A percentile compares a stretch with the other conserved stretches of the same genome.
phyloP scores from a whole-genome alignment of 2,797 vertebrate species.

The Cichlasoma orientale region DNA sequence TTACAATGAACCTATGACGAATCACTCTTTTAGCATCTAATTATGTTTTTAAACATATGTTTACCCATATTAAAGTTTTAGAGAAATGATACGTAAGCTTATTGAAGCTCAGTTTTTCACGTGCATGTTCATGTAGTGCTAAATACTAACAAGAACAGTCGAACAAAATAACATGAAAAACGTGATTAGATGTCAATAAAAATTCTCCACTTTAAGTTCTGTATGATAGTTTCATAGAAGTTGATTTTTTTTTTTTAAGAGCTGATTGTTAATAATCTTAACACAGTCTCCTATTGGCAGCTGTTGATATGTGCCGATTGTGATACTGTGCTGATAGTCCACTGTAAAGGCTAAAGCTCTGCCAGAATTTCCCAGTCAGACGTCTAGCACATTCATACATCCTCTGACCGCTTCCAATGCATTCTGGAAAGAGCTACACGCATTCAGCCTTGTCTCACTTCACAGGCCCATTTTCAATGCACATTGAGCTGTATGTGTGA shows the following conservation, averaged over 20 bases:
- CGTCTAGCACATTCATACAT: neutral
- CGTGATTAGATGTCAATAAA: neutral
- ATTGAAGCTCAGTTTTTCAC: neutral
- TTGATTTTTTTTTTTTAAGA: neutral
- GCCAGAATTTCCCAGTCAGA: slow-evolving; percentile 4
- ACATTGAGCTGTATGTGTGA: slow-evolving; percentile 34
- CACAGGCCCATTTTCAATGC: slow-evolving; percentile 48
- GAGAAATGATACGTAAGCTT: neutral
- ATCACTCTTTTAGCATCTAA: slow-evolving; percentile 23
- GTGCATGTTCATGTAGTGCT: neutral
- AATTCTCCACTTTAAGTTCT: neutral
- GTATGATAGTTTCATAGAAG: neutral
- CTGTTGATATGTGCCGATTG: neutral
- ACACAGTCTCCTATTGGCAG: neutral
- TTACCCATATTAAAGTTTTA: neutral
- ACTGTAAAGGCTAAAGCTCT: neutral
- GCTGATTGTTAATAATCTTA: neutral
- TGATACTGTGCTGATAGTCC: neutral
- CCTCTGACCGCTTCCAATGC: slow-evolving; percentile 1
- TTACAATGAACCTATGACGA: slow-evolving; percentile 9
- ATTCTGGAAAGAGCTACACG: slow-evolving; percentile 39
- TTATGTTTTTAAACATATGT: slow-evolving; percentile 7
- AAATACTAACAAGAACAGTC: neutral
- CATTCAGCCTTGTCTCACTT: slow-evolving; percentile 48
- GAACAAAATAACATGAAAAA: neutral